These are phyloP conservation scores for Enteromius treurensis DNA, from an alignment of 2,797 vertebrate genomes.

Conservation along the genomic window DNA sequence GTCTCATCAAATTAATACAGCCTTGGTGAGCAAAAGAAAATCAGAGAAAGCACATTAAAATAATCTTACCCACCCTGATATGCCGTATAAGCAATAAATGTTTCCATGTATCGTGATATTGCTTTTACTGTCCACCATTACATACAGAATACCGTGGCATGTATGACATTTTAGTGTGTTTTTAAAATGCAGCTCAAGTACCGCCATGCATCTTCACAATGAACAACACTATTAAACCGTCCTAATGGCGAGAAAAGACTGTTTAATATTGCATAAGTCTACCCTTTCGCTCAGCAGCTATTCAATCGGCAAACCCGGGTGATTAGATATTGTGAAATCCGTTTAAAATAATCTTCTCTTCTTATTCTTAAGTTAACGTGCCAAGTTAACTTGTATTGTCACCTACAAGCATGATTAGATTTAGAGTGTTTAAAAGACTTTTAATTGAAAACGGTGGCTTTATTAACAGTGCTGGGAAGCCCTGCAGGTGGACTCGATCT, in stretches of 20 bases:
- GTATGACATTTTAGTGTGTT: background rate
- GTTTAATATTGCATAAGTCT: constrained; percentile 32
- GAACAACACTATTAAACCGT: constrained; percentile 29
- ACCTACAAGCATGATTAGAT: constrained; percentile 48
- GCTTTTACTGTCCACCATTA: background rate
- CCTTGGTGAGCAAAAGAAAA: background rate
- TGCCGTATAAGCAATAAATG: background rate
- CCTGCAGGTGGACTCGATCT: constrained; percentile 58
- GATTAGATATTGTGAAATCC: constrained; percentile 34
- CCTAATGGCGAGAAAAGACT: constrained; percentile 12
- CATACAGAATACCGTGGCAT: background rate
- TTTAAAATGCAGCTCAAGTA: constrained; percentile 45
- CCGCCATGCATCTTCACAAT: constrained; percentile 29
- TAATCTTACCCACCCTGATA: background rate
- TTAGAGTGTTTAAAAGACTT: constrained; percentile 45
- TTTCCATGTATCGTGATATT: background rate
- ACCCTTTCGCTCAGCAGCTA: background rate
- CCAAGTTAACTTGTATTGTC: constrained; percentile 36
- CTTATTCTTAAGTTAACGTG: constrained; percentile 27
- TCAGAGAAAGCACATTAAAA: background rate
- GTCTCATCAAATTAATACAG: background rate
- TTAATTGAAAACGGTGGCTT: constrained; percentile 58
- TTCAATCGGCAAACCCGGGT: background rate
- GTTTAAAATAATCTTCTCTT: constrained; percentile 20
- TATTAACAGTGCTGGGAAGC: constrained; percentile 52